Base-by-base conservation (phyloP, 2,888 invertebrate species). In the Tolmerus cingulatus region DNA sequence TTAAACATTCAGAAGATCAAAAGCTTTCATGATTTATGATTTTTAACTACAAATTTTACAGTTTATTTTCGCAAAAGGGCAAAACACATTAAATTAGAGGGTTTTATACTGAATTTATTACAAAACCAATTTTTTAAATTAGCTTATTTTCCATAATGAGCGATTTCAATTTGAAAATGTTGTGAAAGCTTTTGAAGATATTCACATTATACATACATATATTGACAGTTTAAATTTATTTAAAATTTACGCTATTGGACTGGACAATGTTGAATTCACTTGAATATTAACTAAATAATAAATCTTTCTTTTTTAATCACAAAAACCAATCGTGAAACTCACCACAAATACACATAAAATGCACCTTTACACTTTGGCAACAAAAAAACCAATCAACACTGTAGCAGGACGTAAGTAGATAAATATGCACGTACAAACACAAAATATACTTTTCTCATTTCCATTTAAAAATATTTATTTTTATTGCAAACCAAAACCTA, bases 401-500 rank as follows among this genome's bases (percentile, higher is more conserved):
- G 27, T 92, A 92, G 92, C 92, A 92, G 91, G 92, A 92, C 91
- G 92, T 92, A 92, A 92, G 92, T 92, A 92, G 0, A 9, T 12
- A 40, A 66, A 19, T 19, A 27, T 51, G 23, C 66, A 66, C 66
- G 7, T 27, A 27, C 12, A 66, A 66, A 66, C 9, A 66, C n/a
- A 51, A 51, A 51, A 51, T 51, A 51, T n/a, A 46, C 43, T 46
- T 16, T 51, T 51, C n/a, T 19, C 51, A 51, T 51, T 51, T n/a
- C 19, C 51, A 51, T 51, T 51, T 51, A 1, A 66, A 66, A 23
- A 66, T 12, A 8, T 66, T 66, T 66, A 23, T 66, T 19, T 66
- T 66, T 66, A 66, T 66, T 66, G 51, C 51, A 51, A 16, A 51
- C n/a, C n/a, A 51, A 51, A 16, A 14, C 2, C 51, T 51, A 4